Percentiles rank a stretch among this genome's conserved stretches.
Evolutionary conservation across 2,888 invertebrate genomes (phyloP).

Genomic region (Pristionchus mayeri): DNA sequence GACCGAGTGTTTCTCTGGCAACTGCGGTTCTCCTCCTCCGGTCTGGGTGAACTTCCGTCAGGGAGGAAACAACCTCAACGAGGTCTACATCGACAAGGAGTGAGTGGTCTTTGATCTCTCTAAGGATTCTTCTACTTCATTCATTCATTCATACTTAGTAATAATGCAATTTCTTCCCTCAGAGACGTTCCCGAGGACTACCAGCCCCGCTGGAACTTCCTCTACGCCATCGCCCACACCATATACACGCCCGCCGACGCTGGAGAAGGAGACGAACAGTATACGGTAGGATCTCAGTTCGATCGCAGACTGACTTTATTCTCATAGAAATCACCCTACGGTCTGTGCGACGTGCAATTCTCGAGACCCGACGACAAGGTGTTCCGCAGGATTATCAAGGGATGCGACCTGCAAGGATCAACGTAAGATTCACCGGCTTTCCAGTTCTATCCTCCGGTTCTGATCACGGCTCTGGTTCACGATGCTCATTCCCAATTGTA

Average conservation of each 20-base stretch:
- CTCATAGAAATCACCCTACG: constrained; percentile 61
- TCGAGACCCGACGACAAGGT: constrained; percentile 67
- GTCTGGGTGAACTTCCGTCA: constrained; percentile 60
- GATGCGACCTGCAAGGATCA: constrained; percentile 58
- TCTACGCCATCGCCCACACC: constrained; percentile 60
- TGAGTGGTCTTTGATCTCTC: not conserved
- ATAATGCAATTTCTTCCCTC: not conserved
- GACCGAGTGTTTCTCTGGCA: constrained; percentile 57
- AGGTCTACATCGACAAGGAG: constrained; percentile 52
- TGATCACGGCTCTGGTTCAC: not conserved
- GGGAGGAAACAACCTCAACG: constrained; percentile 64
- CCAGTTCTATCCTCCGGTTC: not conserved
- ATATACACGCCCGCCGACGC: constrained; percentile 64
- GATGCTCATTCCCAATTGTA: not conserved
- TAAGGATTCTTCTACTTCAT: not conserved
- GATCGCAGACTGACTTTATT: not conserved
- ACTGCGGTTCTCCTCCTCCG: constrained; percentile 58
- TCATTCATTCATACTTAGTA: not conserved
- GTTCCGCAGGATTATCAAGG: constrained; percentile 61
- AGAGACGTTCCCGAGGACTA: constrained; percentile 50
- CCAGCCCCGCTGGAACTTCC: constrained; percentile 61
- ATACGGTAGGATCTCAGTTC: constrained; percentile 53
- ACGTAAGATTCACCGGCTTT: not conserved
- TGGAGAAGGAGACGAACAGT: constrained; percentile 66
- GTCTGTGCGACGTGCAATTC: constrained; percentile 62